Conservation (phyloP, 2,888 invertebrate genomes). For the Drosophila neonasuta region DNA sequence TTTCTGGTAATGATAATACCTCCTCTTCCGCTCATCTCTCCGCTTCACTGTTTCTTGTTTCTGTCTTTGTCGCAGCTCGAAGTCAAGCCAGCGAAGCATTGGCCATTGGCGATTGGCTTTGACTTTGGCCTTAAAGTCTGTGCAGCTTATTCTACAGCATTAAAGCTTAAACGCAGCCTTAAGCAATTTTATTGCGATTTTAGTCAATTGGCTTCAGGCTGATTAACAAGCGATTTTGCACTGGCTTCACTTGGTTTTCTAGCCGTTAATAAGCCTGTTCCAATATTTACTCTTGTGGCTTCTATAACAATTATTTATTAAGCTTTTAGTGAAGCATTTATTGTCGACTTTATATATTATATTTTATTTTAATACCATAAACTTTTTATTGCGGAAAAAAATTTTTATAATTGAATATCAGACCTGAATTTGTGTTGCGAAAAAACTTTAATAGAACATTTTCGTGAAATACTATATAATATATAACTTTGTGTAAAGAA, state of each 20-base stretch:
- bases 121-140: constrained; percentile 30
- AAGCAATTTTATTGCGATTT: constrained; percentile 42
- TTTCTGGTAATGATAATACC: constrained; percentile 65
- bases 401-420: too few relatives aligned
- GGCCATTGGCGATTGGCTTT: constrained; percentile 32
- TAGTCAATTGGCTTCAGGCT: constrained; percentile 32
- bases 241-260: not conserved
- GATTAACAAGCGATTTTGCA: constrained; percentile 20
- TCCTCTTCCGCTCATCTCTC: not conserved
- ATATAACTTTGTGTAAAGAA: too few relatives aligned
- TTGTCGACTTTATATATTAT: too few relatives aligned
- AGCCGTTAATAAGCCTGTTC: not conserved
- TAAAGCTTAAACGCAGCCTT: constrained; percentile 54
- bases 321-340: too few relatives aligned
- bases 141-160: constrained; percentile 59
- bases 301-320: too few relatives aligned
- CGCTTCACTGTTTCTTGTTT: not conserved
- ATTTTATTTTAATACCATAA: too few relatives aligned
- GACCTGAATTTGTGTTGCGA: too few relatives aligned
- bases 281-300: not conserved
- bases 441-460: too few relatives aligned
- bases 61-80: not conserved
- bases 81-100: constrained; percentile 35
- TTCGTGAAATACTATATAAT: not conserved
- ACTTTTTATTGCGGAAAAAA: too few relatives aligned